Conservation (phyloP, 2,797 vertebrate species). For the Syndactyla subalaris region DNA sequence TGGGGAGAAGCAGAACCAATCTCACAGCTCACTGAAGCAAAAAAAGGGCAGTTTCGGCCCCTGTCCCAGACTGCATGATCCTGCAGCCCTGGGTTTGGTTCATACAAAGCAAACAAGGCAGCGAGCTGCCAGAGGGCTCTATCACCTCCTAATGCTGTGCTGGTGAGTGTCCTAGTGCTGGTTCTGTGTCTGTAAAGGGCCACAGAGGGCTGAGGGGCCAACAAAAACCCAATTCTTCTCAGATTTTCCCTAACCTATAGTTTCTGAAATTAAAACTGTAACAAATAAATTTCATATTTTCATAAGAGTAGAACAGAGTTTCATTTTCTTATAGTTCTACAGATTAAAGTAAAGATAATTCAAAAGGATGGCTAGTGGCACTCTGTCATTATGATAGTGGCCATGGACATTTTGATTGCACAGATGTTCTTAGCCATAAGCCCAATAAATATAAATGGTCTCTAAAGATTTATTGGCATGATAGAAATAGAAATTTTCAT, state of each 20-base stretch:
- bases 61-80: background rate
- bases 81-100: background rate
- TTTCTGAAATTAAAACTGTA: background rate
- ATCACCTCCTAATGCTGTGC: accelerated
- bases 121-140: background rate
- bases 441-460: background rate
- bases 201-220: accelerated
- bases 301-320: background rate
- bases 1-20: background rate
- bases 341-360: background rate
- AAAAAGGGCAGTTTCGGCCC: background rate
- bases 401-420: background rate
- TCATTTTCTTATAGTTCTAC: background rate
- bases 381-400: background rate
- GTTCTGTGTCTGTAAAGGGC: background rate
- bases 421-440: background rate
- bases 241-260: background rate
- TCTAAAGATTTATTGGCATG: background rate
- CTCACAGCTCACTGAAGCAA: background rate
- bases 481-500: background rate
- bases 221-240: background rate
- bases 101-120: background rate
- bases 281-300: background rate
- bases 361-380: background rate
- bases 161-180: accelerated